Conservation (phyloP, 2,888 invertebrate genomes). For the Heterodera filipjevi region DNA sequence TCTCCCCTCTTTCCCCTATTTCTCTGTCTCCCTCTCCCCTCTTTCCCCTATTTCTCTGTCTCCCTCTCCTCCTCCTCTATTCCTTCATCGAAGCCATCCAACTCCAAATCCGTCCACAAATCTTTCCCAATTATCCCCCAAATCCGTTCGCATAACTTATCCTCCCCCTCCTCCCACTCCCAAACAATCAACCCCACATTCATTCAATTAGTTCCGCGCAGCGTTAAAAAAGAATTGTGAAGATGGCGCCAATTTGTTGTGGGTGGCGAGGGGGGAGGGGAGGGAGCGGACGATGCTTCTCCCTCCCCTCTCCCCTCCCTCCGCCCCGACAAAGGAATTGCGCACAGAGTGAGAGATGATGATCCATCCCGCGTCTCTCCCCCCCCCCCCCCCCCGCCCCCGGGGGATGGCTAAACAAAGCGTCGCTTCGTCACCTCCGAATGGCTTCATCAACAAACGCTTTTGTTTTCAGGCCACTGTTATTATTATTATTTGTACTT, state of each 20-base stretch:
- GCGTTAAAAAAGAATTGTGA: neutral
- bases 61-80: neutral
- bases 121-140: constrained; percentile 3
- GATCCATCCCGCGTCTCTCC: neutral
- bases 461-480: neutral
- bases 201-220: constrained; percentile 18
- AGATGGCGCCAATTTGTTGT: constrained; percentile 15
- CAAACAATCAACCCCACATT: neutral
- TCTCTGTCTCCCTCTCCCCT: too few relatives aligned
- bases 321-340: constrained; percentile 2
- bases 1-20: too few relatives aligned
- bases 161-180: neutral
- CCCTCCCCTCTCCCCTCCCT: neutral
- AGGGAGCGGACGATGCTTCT: neutral
- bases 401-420: constrained; percentile 5
- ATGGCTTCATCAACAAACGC: neutral
- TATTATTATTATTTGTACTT: neutral
- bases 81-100: neutral
- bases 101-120: constrained; percentile 4
- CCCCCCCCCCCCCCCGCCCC: neutral
- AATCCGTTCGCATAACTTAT: constrained; percentile 7
- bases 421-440: neutral
- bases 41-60: too few relatives aligned
- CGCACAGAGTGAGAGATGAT: neutral
- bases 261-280: neutral